phyloP scores from a whole-genome alignment of 2,797 vertebrate genomes.

The Salmo trutta region DNA sequence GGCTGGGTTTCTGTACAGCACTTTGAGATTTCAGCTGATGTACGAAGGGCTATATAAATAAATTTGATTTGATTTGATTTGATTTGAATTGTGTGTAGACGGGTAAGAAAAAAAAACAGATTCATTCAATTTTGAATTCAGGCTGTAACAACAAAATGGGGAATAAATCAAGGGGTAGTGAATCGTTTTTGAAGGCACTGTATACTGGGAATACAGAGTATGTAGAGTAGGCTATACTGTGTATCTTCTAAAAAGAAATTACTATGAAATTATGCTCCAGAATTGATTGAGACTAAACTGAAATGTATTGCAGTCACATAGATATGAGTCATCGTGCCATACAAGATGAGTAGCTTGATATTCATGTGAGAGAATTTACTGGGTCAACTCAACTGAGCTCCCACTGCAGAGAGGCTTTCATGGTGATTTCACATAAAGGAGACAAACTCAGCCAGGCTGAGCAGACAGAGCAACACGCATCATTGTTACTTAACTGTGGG shows the following conservation, averaged over 20 bases:
- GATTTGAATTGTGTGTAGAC: too few species aligned
- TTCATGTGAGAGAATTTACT: constrained; percentile 25
- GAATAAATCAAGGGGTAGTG: too few species aligned
- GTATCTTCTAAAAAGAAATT: not conserved
- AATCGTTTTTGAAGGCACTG: too few species aligned
- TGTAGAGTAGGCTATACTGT: not conserved
- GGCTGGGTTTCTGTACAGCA: too few species aligned
- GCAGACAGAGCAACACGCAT: not conserved
- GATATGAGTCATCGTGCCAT: not conserved
- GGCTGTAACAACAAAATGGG: too few species aligned
- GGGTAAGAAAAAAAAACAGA: too few species aligned
- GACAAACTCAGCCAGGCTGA: not conserved
- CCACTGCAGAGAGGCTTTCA: constrained; percentile 12
- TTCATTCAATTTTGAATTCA: too few species aligned
- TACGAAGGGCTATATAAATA: too few species aligned
- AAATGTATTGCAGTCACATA: not conserved
- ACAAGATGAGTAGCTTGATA: not conserved
- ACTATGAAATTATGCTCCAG: not conserved
- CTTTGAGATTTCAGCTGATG: too few species aligned
- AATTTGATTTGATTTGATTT: too few species aligned
- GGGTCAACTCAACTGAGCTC: constrained; percentile 27
- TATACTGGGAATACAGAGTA: too few species aligned
- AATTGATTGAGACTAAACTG: not conserved
- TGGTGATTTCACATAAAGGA: constrained; percentile 11
- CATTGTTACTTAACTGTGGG: not conserved